Base-by-base conservation (phyloP, 2,888 invertebrate species). In the Aphodius sticticus region DNA sequence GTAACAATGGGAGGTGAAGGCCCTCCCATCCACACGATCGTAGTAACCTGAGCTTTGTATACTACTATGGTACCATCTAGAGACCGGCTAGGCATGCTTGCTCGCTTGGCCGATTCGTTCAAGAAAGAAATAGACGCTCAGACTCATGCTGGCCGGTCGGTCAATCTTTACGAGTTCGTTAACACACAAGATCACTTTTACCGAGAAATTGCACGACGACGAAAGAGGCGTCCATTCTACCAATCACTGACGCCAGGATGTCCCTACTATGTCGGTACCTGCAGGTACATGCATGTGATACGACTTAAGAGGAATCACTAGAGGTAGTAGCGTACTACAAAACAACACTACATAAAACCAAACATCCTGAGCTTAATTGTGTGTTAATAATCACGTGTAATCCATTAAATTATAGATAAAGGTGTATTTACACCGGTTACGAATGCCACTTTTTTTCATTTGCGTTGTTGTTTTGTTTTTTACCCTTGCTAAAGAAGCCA, bases 1-100 rank as follows among this genome's bases (percentile, higher is more conserved):
- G 53, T 53, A 53, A 53, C 53, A 53, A 53, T 53, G 53, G 53
- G 53, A 53, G 53, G 53, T 53, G 53, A 53, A 53, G 53, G 53
- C 53, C 53, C 53, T 53, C 53, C 53, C 53, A 53, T 53, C 53
- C 53, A 5, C 53, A 26, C 4, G 53, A 5, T 53, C 53, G 53
- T 53, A 53, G 53, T 53, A 53, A 53, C 53, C 53, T 2, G 12
- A 53, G 53, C 53, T 53, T 53, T 53, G 53, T 53, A 53, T 53
- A 53, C 53, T 12, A 53, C 53, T 12, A 12, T 26, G 6, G 1
- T 5, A 53, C 53, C 53, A 53, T 5, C 53, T 53, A 53, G 12
- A 53, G 53, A 53, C 53, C 53, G 53, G 53, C 53, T 26, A 2
- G 26, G 2, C 26, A 26, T 26, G 26, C 26, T 26, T 3, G 26